Evolutionary conservation across 2,888 invertebrate genomes (phyloP), one percentile per base, ranked within the genome.

Genomic region (Andricus quercusramuli): DNA sequence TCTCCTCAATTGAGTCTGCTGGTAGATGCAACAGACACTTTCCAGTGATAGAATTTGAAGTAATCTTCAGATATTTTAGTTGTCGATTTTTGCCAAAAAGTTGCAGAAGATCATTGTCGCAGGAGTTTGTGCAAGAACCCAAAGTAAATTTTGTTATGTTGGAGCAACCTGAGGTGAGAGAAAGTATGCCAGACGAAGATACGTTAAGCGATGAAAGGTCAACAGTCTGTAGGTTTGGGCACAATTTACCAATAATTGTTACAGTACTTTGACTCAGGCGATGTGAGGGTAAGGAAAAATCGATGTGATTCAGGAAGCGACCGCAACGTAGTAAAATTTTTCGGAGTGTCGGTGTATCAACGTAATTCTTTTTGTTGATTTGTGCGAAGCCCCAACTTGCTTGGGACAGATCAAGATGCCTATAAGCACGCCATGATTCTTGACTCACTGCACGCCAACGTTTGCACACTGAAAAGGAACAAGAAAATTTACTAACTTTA

Each of bases 211-310:
- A 93, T 3, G 88, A 86, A 62, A 94, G 93, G 91, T 94, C 93
- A 64, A 95, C 91, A 81, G 93, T 93, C 83, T 94, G 94, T 2
- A 95, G 93, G 89, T 94, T 93, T 13, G 94, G 94, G 84, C 95
- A 95, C 89, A 94, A 93, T 93, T 94, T 94, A 86, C 94, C 94
- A 80, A 95, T 91, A 20, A 94, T 93, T 85, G 94, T 94, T 59
- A 94, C 93, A 29, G 94, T 94, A 87, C 94, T 94, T 88, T 93
- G 93, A 86, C 94, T 93, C 84, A 95, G 93, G 76, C 93, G 90
- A 62, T 93, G 93, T 88, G 93, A 93, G 87, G 92, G 90, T 86
- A 93, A 93, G 87, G 94, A 94, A 80, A 95, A 93, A 89, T 94
- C 93, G 83, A 95, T 92, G 2, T 93, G 93, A 79, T 90, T 87